A percentile compares a stretch with the other conserved stretches of the same genome.
Evolutionary conservation across 2,888 invertebrate genomes (phyloP).

Genomic region (Apamea crenata): DNA sequence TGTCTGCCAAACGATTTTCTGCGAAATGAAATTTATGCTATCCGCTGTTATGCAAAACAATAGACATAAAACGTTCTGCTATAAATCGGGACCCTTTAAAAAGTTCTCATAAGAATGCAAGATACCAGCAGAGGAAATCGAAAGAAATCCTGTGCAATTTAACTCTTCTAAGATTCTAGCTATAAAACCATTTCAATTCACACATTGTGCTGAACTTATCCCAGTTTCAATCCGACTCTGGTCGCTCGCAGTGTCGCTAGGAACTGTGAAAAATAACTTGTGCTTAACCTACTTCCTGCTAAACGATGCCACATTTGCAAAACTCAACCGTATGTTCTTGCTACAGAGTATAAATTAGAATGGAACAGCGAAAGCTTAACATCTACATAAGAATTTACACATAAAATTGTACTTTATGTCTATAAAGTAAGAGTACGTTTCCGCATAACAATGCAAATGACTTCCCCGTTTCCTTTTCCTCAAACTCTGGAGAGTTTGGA

Average conservation of each 20-base stretch:
- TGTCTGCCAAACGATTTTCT: no score
- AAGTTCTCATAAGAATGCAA: not conserved
- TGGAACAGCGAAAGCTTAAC: conserved; percentile 9
- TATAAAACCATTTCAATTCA: conserved; percentile 30
- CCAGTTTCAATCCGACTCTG: conserved; percentile 46
- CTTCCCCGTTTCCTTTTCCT: conserved; percentile 57
- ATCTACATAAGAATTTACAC: conserved; percentile 14
- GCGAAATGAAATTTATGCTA: no score
- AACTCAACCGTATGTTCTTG: conserved; percentile 25
- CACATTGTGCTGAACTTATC: conserved; percentile 47
- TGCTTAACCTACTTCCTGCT: conserved; percentile 73
- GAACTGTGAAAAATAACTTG: conserved; percentile 72
- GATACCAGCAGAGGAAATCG: not conserved
- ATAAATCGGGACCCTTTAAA: no score
- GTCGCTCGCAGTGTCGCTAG: conserved; percentile 49
- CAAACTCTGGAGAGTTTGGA: conserved; percentile 53
- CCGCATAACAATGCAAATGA: conserved; percentile 4
- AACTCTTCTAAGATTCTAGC: conserved; percentile 8
- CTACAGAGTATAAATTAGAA: conserved; percentile 2
- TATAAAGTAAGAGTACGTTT: not conserved
- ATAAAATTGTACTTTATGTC: conserved; percentile 31
- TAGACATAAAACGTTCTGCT: no score
- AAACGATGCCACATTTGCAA: conserved; percentile 5
- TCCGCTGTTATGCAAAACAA: no score
- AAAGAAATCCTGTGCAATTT: conserved; percentile 4